These are phyloP conservation scores for Archilochus colubris DNA, from an alignment of 2,113 vertebrate genomes.

Conservation along the genomic window DNA sequence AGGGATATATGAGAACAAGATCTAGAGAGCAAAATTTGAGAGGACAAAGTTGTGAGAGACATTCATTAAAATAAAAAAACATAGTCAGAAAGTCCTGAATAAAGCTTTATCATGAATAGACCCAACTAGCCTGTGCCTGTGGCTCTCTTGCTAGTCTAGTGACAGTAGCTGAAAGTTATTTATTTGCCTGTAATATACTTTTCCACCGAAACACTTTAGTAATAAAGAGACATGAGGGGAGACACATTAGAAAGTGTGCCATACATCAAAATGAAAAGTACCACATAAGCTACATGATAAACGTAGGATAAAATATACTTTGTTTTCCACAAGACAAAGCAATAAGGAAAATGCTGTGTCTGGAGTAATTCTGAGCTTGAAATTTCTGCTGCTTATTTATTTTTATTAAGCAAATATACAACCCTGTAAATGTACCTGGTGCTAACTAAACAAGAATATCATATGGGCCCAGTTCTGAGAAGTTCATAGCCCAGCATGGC, in stretches of 20 bases:
- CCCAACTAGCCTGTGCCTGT: neutral
- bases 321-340: constrained; percentile 67
- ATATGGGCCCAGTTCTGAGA: neutral
- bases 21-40: neutral
- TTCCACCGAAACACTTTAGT: constrained; percentile 60
- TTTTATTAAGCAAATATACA: constrained; percentile 71
- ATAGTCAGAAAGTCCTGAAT: neutral
- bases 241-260: constrained; percentile 58
- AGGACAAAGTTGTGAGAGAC: neutral
- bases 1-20: neutral
- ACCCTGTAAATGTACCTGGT: constrained; percentile 41
- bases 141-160: constrained; percentile 19
- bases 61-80: constrained; percentile 32
- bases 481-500: neutral
- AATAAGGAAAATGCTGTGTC: constrained; percentile 69
- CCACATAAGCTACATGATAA: constrained; percentile 68
- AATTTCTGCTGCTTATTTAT: constrained; percentile 62
- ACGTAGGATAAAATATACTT: constrained; percentile 64
- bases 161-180: constrained; percentile 63
- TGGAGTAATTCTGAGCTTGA: constrained; percentile 52
- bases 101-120: constrained; percentile 16
- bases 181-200: constrained; percentile 71
- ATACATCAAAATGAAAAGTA: constrained; percentile 73
- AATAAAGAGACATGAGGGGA: constrained; percentile 71
- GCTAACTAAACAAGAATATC: constrained; percentile 49